A percentile compares a stretch with the other conserved stretches of the same genome.
Evolutionary conservation across 2,113 vertebrate species (phyloP).

Genomic region (Trichechus manatus): DNA sequence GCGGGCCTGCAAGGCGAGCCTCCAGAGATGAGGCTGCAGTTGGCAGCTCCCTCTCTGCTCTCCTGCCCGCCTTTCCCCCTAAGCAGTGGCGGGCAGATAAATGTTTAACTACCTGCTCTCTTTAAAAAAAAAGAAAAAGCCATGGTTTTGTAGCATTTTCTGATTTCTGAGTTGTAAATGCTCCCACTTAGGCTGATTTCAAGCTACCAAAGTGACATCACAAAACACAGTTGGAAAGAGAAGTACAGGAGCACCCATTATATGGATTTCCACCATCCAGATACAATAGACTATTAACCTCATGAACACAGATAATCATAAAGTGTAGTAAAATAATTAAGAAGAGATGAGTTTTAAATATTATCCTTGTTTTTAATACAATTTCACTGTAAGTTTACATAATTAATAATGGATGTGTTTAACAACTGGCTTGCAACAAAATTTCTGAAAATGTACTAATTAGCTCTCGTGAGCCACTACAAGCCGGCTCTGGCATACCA

Average conservation of each 20-base stretch:
- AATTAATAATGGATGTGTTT: slow-evolving; percentile 23
- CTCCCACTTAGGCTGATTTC: slow-evolving; percentile 1
- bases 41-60: neutral
- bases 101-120: neutral
- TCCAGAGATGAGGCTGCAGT: neutral
- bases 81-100: neutral
- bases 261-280: neutral
- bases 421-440: slow-evolving; percentile 18
- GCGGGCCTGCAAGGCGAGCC: too few species aligned
- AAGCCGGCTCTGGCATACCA: neutral
- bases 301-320: neutral
- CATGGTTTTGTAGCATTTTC: neutral
- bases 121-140: neutral
- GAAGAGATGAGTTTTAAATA: neutral
- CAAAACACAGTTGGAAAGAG: neutral
- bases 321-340: slow-evolving; percentile 12
- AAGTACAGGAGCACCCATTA: neutral
- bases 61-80: neutral
- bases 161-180: neutral
- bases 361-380: slow-evolving; percentile 21
- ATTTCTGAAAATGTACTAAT: neutral
- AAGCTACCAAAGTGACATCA: neutral
- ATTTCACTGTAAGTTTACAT: slow-evolving; percentile 24
- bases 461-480: neutral
- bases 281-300: neutral